phyloP scores from a whole-genome alignment of 2,113 vertebrate genomes.

The Percopsis transmontana region DNA sequence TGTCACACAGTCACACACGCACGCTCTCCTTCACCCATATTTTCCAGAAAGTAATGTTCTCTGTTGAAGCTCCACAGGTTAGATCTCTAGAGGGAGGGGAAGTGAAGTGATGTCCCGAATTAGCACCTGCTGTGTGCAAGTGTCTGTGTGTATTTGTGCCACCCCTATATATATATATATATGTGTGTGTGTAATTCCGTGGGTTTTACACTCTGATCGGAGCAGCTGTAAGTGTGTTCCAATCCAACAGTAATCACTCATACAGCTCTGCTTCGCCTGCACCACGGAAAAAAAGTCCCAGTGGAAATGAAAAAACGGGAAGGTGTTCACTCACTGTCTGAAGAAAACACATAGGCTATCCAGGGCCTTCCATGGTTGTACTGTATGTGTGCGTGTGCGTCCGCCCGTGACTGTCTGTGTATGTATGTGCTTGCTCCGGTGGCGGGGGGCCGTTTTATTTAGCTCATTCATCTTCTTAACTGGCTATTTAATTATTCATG shows the following conservation, averaged over 20 bases:
- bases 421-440: constrained; percentile 39
- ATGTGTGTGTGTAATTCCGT: neutral
- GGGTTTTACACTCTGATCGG: constrained; percentile 6
- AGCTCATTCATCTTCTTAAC: constrained; percentile 74
- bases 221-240: constrained; percentile 12
- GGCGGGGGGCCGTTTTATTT: constrained; percentile 58
- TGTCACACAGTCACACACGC: neutral
- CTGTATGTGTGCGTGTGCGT: constrained; percentile 15
- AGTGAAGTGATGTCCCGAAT: neutral
- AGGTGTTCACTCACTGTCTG: constrained; percentile 42
- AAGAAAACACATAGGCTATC: constrained; percentile 30
- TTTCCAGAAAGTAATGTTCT: neutral
- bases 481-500: constrained; percentile 74
- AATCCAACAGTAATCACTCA: constrained; percentile 47
- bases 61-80: neutral
- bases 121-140: neutral
- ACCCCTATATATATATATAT: neutral
- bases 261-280: constrained; percentile 14
- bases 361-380: constrained; percentile 12
- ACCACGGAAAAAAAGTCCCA: constrained; percentile 17
- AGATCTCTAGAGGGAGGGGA: neutral
- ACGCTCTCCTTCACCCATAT: neutral
- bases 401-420: constrained; percentile 3
- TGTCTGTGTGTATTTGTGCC: neutral
- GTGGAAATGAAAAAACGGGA: constrained; percentile 38